phyloP scores from a whole-genome alignment of 2,113 vertebrate species.

The Gambusia affinis region DNA sequence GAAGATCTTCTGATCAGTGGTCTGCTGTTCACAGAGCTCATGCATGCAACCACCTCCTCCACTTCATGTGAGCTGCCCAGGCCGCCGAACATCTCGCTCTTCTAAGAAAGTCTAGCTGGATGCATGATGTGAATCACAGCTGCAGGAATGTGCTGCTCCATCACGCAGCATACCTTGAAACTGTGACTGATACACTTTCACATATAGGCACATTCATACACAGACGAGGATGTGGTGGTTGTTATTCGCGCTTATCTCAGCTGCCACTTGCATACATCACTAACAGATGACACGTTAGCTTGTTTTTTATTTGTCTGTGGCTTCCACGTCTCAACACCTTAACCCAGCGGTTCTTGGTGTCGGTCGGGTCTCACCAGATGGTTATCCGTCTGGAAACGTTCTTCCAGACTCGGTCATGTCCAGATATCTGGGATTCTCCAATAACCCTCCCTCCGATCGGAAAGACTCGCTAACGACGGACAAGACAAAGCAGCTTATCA shows the following conservation, averaged over 20 bases:
- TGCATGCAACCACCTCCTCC: no score
- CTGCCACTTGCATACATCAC: slow-evolving; percentile 13
- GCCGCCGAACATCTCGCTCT: background rate
- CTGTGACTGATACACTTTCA: slow-evolving; percentile 22
- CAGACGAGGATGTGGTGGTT: slow-evolving; percentile 15
- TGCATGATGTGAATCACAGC: slow-evolving; percentile 17
- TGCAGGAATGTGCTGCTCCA: background rate
- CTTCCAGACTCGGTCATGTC: background rate
- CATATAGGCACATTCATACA: background rate
- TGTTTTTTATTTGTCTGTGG: slow-evolving; percentile 23
- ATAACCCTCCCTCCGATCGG: slow-evolving; percentile 22
- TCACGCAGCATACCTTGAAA: slow-evolving; percentile 10
- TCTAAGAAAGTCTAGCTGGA: slow-evolving; percentile 1
- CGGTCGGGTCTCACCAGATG: slow-evolving; percentile 46
- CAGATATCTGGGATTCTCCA: slow-evolving; percentile 25
- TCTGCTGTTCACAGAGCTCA: no score
- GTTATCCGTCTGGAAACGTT: slow-evolving; percentile 42
- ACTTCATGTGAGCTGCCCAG: no score
- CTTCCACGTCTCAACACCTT: slow-evolving; percentile 40
- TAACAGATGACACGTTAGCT: slow-evolving; percentile 33
- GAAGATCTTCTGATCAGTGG: no score
- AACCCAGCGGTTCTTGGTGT: slow-evolving; percentile 28
- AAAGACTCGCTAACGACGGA: slow-evolving; percentile 58
- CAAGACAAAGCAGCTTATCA: slow-evolving; percentile 72
- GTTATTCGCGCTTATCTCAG: slow-evolving; percentile 18